These are phyloP conservation scores for Terebella lapidaria DNA, from an alignment of 2,888 invertebrate genomes.

Conservation along the genomic window DNA sequence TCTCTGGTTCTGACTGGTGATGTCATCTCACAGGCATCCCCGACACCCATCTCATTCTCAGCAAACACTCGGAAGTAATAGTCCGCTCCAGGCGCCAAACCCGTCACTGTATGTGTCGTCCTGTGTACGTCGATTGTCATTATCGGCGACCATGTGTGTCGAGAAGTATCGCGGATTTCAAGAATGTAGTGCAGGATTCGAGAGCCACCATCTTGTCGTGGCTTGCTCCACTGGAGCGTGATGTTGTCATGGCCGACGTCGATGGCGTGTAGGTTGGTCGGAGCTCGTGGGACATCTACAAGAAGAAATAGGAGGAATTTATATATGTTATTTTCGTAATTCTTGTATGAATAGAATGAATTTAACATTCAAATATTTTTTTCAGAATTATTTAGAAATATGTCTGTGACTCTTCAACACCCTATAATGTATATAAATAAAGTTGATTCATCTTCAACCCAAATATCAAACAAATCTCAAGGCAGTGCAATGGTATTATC, in stretches of 20 bases:
- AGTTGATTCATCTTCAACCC: no score
- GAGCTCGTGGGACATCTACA: conserved; percentile 40
- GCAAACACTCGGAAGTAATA: conserved; percentile 84
- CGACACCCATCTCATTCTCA: conserved; percentile 76
- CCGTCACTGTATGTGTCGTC: conserved; percentile 39
- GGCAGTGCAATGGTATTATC: no score
- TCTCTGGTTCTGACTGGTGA: conserved; percentile 68
- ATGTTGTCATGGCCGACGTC: conserved; percentile 37
- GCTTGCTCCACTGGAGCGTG: conserved; percentile 66
- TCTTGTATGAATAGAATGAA: not conserved
- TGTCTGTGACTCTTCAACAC: no score
- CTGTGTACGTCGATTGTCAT: conserved; percentile 29
- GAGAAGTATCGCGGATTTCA: conserved; percentile 21
- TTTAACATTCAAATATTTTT: no score
- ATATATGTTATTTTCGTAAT: no score
- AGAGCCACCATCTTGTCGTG: conserved; percentile 74
- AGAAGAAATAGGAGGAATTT: no score
- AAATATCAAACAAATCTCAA: no score
- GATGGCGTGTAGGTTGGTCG: conserved; percentile 50
- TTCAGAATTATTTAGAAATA: no score
- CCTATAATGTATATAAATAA: no score
- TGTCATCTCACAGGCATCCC: conserved; percentile 72
- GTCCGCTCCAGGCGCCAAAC: conserved; percentile 72
- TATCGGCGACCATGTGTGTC: conserved; percentile 18
- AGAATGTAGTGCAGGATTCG: conserved; percentile 58